Evolutionary conservation across 2,888 invertebrate species (phyloP), one percentile per base, ranked within the genome.

Genomic region (Hedya salicella): DNA sequence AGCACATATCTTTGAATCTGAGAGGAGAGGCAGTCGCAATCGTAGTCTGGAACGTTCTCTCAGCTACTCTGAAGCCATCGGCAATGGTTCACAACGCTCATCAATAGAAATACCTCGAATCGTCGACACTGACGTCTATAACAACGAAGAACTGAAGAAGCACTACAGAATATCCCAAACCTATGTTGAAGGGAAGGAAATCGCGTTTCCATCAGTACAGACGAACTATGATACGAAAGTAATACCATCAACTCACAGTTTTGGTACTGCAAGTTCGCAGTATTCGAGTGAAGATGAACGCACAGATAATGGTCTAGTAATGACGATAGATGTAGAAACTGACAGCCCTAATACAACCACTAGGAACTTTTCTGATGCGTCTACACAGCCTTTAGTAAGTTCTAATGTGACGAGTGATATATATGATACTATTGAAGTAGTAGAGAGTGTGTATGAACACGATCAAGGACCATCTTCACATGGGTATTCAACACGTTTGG

Each of bases 51-150:
- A 91, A 73, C 75, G 92, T 71, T 92, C 92, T 0, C 69, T 85
- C 0, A 92, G 92, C 71, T 92, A 92, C 59, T 91, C 91, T 0
- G 92, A 88, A 78, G 92, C 92, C 0, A 91, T 92, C 1, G 89
- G 89, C 1, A 88, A 82, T 36, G 76, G 74, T 0, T 88, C 91
- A 0, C 78, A 81, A 0, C 76, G 87, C 73, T 87, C 88, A 0
- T 91, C 90, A 0, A 88, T 91, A 39, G 91, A 91, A 78, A 90
- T 91, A 69, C 89, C 90, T 13, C 81, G 79, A 32, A 87, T 92
- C 0, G 82, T 72, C 0, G 73, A 89, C 71, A 87, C 89, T 9
- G 91, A 91, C 8, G 91, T 92, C 0, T 92, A 92, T 68, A 78
- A 80, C 0, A 92, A 92, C 54, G 91, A 91, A 71, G 91, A 92